phyloP scores from a whole-genome alignment of 2,888 invertebrate species.

The Apamea crenata region DNA sequence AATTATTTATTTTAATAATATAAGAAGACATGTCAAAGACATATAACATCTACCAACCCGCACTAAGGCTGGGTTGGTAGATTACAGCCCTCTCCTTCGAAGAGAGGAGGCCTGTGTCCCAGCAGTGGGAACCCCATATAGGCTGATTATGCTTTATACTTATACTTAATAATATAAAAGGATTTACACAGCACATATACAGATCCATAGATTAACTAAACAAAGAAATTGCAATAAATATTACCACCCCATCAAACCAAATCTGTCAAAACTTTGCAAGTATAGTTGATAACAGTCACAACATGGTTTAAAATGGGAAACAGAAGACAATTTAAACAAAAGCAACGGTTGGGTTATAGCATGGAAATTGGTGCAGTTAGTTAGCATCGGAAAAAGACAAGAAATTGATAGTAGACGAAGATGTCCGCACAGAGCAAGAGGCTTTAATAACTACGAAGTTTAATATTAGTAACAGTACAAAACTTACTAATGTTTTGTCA shows the following conservation, averaged over 20 bases:
- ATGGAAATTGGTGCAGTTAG: not conserved
- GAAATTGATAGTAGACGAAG: not conserved
- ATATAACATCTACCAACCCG: not conserved
- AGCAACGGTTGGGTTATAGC: not conserved
- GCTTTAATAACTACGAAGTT: not conserved
- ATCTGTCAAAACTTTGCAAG: no score
- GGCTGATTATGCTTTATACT: not conserved
- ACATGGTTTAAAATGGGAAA: not conserved
- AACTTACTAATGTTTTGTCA: not conserved
- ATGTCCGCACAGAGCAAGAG: not conserved
- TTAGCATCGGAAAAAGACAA: not conserved
- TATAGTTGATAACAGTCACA: no score
- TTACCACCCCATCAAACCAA: not conserved
- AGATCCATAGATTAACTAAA: not conserved
- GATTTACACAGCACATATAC: no score
- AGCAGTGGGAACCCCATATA: not conserved
- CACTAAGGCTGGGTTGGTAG: not conserved
- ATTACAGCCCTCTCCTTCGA: not conserved
- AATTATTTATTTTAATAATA: not conserved
- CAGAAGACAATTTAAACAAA: not conserved
- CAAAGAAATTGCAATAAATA: not conserved
- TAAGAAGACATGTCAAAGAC: not conserved
- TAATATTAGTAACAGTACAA: not conserved
- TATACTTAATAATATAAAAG: no score
- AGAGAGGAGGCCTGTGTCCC: not conserved